Base-by-base conservation (phyloP, 2,888 invertebrate genomes). In the Octodonta nipae region DNA sequence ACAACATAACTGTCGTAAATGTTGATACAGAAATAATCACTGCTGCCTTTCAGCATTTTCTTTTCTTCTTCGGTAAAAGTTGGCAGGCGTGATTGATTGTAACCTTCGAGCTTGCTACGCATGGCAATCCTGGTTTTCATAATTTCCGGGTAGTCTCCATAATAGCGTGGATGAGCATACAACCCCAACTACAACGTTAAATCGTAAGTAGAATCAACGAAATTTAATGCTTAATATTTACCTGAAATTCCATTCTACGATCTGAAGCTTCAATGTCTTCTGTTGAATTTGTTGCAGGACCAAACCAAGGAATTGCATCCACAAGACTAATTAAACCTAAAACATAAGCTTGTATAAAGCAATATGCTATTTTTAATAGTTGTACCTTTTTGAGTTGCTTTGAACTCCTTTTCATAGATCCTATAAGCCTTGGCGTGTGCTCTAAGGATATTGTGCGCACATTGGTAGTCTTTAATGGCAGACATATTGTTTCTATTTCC, bases 191-290 rank as follows among this genome's bases (percentile, higher is more conserved):
- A 4, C 22, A 22, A 22, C 11, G n/a, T 22, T 3, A 22, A 22
- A 11, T 11, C 4, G 15, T 29, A 15, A 10, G 12, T 6, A 20
- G 3, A 13, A 11, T 11, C 5, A 14, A 14, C 8, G 15, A 3
- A 5, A 20, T 33, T 2, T 26, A 12, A 20, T 24, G 7, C 15
- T 11, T 14, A 12, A 25, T 15, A 35, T 37, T 35, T 32, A 37
- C 37, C 13, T 22, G 30, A 30, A 44, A 41, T 13, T 38, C 34
- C 22, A 35, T 52, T 43, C 66, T 66, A 46, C 64, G 53, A 24
- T 71, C 67, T 1, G 70, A 66, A 1, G 71, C 72, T 27, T 61
- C 61, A 1, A 55, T 40, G 38, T 76, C 72, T 29, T 63, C 65
- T 6, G 56, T 56, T 0, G 56, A 57, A 13, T 56, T 50, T 17